Percentiles rank a stretch among this genome's conserved stretches.
Evolutionary conservation across 35 echinoderm and acorn worm genomes (phyloP).

Genomic region (Anneissia japonica): DNA sequence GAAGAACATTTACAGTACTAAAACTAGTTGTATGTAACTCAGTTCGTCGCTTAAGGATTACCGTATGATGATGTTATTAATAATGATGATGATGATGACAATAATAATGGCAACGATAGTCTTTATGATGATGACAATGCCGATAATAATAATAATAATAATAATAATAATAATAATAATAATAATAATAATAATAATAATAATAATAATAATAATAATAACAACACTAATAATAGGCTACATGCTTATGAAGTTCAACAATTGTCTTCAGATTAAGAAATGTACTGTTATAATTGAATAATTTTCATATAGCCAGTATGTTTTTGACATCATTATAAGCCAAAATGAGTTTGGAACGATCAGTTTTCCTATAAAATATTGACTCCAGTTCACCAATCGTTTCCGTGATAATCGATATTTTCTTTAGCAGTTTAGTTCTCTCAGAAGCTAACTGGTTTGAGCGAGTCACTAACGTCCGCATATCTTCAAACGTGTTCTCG

Average conservation of each 20-base stretch:
- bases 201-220: conserved; percentile 5
- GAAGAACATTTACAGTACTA: too few relatives aligned
- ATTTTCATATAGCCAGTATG: not conserved
- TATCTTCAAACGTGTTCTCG: conserved; percentile 53
- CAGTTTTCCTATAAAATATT: conserved; percentile 80
- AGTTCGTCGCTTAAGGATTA: too few relatives aligned
- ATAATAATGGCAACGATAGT: not conserved
- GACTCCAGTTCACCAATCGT: conserved; percentile 88
- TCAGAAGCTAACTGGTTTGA: conserved; percentile 90
- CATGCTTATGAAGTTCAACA: not conserved
- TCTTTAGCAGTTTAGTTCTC: conserved; percentile 70
- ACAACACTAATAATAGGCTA: not conserved
- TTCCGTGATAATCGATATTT: conserved; percentile 78
- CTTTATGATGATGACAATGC: not conserved
- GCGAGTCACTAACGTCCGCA: conserved; percentile 51
- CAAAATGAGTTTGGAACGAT: conserved; percentile 61
- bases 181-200: conserved; percentile 5
- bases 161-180: conserved; percentile 5
- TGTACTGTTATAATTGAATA: not conserved
- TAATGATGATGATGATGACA: too few relatives aligned
- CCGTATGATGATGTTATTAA: too few relatives aligned
- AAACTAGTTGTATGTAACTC: too few relatives aligned
- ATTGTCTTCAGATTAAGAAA: not conserved
- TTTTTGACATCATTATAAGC: conserved; percentile 53
- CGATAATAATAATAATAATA: conserved; percentile 5